Evolutionary conservation across 2,797 vertebrate species (phyloP), one percentile per base, ranked within the genome.

Genomic region (Calcarius lapponicus): DNA sequence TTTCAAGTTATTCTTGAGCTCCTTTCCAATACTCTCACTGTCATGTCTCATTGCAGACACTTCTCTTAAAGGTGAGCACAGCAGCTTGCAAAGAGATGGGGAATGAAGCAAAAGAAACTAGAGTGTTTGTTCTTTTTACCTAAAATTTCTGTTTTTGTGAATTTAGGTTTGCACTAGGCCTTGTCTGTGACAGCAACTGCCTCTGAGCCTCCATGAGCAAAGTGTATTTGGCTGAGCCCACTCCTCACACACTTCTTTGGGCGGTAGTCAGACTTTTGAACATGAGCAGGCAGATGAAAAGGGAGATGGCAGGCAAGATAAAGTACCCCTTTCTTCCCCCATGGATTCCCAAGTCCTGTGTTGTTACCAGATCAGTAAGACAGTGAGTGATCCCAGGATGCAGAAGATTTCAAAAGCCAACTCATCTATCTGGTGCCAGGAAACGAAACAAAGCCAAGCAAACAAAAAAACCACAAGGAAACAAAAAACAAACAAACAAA

Each of bases 331-430:
- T 72, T 58, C n/a, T 71, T 82, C 42, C 56, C 32, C 57, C 8
- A 2, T 6, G 6, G 3, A 0, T 64, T 88, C 45, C 36, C 38
- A 60, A 54, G 15, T 31, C 57, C 53, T 56, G 14, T 13, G 8
- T 62, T 58, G 6, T 76, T 66, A 32, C 67, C 21, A 14, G 4
- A n/a, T 73, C 60, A 54, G 32, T 64, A 38, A 57, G 40, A 53
- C 11, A 18, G 14, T 0, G 0, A 65, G 9, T n/a, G 54, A 54
- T 34, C 18, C 32, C 26, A 43, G 29, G 56, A 26, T 62, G 70
- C 51, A 53, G 66, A n/a, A 53, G 19, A 62, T 58, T 26, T 19
- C 29, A 88, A 70, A 75, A 79, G 42, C 11, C 29, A 87, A 10
- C 9, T 65, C 58, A 20, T 54, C 29, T 62, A 1, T 72, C 38